phyloP scores from a whole-genome alignment of 2,797 vertebrate species.

The Ispidina picta region DNA sequence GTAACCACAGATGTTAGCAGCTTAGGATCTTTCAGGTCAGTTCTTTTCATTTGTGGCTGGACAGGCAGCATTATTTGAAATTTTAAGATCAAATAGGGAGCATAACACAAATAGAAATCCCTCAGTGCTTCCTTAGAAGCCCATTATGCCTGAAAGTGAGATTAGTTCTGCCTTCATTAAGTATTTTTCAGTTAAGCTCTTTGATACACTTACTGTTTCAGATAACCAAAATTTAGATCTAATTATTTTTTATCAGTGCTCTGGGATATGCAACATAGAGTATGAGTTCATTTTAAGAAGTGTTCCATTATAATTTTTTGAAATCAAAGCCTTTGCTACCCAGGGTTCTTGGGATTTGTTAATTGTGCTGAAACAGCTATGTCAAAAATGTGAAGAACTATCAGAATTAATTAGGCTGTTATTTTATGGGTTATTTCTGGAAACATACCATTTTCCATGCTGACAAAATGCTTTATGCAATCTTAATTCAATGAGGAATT shows the following conservation, averaged over 20 bases:
- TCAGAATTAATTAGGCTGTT: neutral
- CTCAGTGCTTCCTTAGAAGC: neutral
- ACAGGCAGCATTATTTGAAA: neutral
- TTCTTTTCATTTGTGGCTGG: rapidly evolving
- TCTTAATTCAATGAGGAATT: neutral
- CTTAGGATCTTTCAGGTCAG: rapidly evolving
- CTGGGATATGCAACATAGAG: neutral
- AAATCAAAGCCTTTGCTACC: neutral
- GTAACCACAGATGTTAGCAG: neutral
- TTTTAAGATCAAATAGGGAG: rapidly evolving
- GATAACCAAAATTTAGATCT: neutral
- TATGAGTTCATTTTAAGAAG: neutral
- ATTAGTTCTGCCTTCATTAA: neutral
- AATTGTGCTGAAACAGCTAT: neutral
- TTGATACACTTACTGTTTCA: neutral
- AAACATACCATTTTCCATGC: neutral
- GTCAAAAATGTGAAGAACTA: neutral
- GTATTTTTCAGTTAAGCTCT: neutral
- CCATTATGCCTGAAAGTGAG: neutral
- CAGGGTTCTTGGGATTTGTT: neutral
- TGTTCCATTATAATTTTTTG: neutral
- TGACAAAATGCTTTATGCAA: neutral
- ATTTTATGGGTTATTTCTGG: neutral
- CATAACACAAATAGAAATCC: neutral
- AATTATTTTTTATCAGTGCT: neutral